Base-by-base conservation (phyloP, 2,113 vertebrate species). In the Brachirus orientalis region DNA sequence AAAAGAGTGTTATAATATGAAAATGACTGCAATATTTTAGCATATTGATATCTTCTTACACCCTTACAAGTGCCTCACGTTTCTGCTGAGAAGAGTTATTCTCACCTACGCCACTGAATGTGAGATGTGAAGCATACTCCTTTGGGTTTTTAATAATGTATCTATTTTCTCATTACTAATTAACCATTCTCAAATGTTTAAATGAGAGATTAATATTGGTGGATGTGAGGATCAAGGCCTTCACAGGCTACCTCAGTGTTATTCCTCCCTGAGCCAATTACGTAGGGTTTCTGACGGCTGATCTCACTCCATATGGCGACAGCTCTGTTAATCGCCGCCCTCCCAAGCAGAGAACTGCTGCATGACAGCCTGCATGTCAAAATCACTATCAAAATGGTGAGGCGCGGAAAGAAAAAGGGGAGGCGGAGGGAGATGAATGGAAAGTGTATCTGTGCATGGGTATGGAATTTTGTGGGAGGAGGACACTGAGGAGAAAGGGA, bases 301-400 rank as follows among this genome's bases (percentile, higher is more conserved):
- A 83, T 89, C 85, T 89, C 82, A 76, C 82, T 80, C 85, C 85
- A 81, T 86, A 88, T 84, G 89, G 83, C 60, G 51, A 74, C 68
- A 81, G 86, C 75, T 69, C 72, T 78, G 84, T 82, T 90, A 89
- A 89, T 86, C 86, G 80, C 82, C 74, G 76, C 83, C 85, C 86
- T 86, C 84, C 75, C 60, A 40, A 28, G 28, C 28, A 28, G 66
- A 89, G 83, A 84, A 73, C 69, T 79, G 80, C 78, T 63, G 88
- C 80, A 61, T 84, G 88, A 89, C 86, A 89, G 82, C 78, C 77
- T 51, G 85, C 22, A 44, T 69, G 86, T 90, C 86, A 86, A 84
- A 85, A 83, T 78, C 83, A 66, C 73, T 65, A 70, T 86, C 80
- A 75, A 75, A 87, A 89, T 40, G 65, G 51, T 44, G 77, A 87